These are phyloP conservation scores for Anarrhichthys ocellatus DNA, from an alignment of 2,113 vertebrate species.

Conservation along the genomic window DNA sequence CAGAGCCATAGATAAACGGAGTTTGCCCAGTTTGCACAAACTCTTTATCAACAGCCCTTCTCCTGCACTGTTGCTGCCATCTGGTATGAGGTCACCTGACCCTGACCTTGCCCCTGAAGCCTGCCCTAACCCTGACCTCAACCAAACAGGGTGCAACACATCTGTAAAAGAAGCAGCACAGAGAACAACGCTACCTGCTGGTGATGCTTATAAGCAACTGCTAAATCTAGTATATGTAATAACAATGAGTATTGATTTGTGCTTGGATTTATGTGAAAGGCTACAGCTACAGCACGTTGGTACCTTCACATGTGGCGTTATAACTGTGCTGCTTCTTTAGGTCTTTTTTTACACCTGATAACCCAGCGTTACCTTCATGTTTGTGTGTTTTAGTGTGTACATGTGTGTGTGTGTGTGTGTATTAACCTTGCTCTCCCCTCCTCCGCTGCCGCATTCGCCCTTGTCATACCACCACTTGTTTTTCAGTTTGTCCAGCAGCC, in stretches of 20 bases:
- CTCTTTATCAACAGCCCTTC: conserved; percentile 57
- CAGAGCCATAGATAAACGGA: conserved; percentile 60
- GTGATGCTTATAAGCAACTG: background rate
- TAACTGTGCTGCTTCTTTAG: conserved; percentile 60
- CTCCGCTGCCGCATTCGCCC: conserved; percentile 81
- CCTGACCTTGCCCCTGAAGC: conserved; percentile 37
- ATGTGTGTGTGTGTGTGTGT: conserved; percentile 51
- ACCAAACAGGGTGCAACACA: conserved; percentile 71
- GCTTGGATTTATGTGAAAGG: background rate
- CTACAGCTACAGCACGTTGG: background rate
- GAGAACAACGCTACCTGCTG: conserved; percentile 25
- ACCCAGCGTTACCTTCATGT: conserved; percentile 41
- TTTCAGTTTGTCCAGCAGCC: conserved; percentile 82
- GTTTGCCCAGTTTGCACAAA: conserved; percentile 53
- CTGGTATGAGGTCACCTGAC: conserved; percentile 76
- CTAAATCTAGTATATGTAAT: background rate
- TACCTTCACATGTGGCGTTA: conserved; percentile 27
- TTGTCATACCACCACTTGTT: conserved; percentile 83
- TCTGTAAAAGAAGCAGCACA: conserved; percentile 56
- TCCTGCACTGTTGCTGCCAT: conserved; percentile 64
- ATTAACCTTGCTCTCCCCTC: conserved; percentile 82
- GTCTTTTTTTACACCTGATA: conserved; percentile 24
- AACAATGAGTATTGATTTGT: background rate
- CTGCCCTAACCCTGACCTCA: conserved; percentile 67
- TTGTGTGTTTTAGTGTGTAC: conserved; percentile 15